Evolutionary conservation across 2,113 vertebrate genomes (phyloP), one percentile per base, ranked within the genome.

Genomic region (Rhinolophus sinicus): DNA sequence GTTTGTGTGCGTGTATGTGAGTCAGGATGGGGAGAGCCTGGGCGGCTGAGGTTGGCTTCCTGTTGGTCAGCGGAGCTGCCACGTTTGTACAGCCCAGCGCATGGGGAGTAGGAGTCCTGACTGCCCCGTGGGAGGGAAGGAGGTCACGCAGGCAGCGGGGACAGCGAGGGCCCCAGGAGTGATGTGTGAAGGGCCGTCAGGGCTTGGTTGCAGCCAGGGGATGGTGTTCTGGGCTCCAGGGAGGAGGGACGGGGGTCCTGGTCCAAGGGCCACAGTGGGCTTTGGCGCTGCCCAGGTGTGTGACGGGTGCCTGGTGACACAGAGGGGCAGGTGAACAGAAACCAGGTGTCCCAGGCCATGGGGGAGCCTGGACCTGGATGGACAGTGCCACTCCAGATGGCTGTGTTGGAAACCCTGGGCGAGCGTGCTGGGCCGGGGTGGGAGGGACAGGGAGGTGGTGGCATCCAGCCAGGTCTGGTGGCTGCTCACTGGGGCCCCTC

Each of bases 331-430:
- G 5, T 8, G 16, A 4, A 33, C 26, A 11, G 11, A 1, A 30
- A 1, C 3, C 0, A 14, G 28, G 73, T 52, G 47, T 24, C 60
- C 21, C 0, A 19, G 70, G 72, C n/a, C 1, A 0, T 7, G 1
- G 1, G 54, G 86, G 19, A n/a, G 16, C 69, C 65, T 22, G 40
- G 19, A 5, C 44, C 21, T 26, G 62, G n/a, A 8, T 3, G n/a
- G 65, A 26, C 28, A 15, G 56, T 8, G 28, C 35, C 21, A 1
- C 22, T n/a, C 14, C 1, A 1, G 75, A 24, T 3, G 38, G 54
- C 52, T 0, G 0, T 0, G 1, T n/a, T 4, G 67, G 18, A 33
- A 16, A 3, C 75, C 69, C 60, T n/a, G 16, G 35, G 14, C 8
- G 1, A 35, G 35, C 33, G 40, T 2, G 2, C 56, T 12, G 72